These are phyloP conservation scores for Cyrtorhinus lividipennis DNA, from an alignment of 1,140 invertebrate genomes.

Conservation along the genomic window DNA sequence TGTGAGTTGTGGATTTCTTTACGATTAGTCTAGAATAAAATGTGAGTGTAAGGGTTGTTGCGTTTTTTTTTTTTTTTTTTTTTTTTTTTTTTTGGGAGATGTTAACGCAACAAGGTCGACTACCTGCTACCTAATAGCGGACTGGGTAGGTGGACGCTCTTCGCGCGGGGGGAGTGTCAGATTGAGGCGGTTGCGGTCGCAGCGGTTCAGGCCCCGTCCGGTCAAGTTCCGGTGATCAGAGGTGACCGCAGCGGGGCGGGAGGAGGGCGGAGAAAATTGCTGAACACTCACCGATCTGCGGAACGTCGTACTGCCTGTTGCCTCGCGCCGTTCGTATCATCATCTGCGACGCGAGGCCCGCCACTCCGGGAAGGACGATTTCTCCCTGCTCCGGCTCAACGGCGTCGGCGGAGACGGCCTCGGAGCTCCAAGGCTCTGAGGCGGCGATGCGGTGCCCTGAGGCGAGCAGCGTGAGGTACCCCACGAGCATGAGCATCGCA, in stretches of 20 bases:
- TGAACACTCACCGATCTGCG: conserved; percentile 47
- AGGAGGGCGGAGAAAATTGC: not conserved
- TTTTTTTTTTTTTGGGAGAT: too few relatives aligned
- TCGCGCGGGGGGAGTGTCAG: not conserved
- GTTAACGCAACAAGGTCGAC: too few relatives aligned
- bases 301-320: conserved; percentile 49
- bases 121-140: too few relatives aligned
- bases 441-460: not conserved
- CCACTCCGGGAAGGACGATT: not conserved
- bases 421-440: not conserved
- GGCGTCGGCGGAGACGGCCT: not conserved
- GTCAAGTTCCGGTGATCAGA: too few relatives aligned
- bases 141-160: too few relatives aligned
- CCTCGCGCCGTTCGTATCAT: conserved; percentile 46
- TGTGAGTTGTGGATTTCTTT: too few relatives aligned
- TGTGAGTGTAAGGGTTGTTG: too few relatives aligned
- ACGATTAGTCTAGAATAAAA: too few relatives aligned
- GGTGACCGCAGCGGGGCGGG: not conserved
- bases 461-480: not conserved
- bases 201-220: too few relatives aligned
- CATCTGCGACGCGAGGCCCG: conserved; percentile 31
- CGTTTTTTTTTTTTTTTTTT: too few relatives aligned
- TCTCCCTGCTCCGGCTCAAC: conserved; percentile 10
- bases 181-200: not conserved
- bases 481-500: conserved; percentile 10